Percentiles rank a stretch among this genome's conserved stretches.
Conservation (phyloP, 2,113 vertebrate species). For the Lampris incognitus region DNA sequence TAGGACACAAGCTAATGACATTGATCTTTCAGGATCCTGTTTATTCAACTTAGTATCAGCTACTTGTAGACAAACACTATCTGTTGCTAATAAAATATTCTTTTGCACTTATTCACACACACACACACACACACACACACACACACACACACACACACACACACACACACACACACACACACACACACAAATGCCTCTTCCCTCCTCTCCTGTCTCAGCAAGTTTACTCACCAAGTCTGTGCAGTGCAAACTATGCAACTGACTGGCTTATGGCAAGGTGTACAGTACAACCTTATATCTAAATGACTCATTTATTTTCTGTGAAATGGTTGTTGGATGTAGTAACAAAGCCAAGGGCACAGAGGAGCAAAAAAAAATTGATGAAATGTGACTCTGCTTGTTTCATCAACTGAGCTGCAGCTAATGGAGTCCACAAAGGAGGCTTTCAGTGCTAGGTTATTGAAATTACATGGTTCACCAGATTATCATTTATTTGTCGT, state of each 20-base stretch:
- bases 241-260: conserved; percentile 12
- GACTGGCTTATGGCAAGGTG: conserved; percentile 6
- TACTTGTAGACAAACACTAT: no score
- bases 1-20: no score
- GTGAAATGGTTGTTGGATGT: conserved; percentile 6
- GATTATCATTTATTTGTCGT: background rate
- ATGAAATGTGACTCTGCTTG: background rate
- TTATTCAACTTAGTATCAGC: no score
- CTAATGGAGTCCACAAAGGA: background rate
- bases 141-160: background rate
- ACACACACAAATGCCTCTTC: background rate
- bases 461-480: background rate
- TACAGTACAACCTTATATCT: background rate
- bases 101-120: background rate
- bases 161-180: background rate
- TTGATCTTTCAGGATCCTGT: no score
- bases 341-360: background rate
- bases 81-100: background rate
- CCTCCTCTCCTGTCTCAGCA: conserved; percentile 17
- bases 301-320: background rate
- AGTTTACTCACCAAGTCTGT: conserved; percentile 4
- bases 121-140: no score
- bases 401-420: background rate
- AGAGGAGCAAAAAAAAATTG: background rate
- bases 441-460: background rate